Conservation (phyloP, 1,140 invertebrate species). For the Cylas formicarius region DNA sequence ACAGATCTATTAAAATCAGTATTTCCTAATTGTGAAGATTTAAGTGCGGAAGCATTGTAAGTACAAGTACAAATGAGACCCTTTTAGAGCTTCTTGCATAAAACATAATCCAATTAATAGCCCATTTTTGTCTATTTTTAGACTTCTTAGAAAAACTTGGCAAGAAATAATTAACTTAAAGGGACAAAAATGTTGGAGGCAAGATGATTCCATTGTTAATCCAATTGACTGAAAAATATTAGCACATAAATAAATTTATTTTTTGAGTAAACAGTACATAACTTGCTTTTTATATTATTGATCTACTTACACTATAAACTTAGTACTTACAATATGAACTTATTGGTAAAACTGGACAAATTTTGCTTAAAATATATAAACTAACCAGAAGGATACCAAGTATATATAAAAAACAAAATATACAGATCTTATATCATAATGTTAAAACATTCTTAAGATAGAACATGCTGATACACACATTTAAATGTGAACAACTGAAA, state of each 20-base stretch:
- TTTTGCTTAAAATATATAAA: conserved; percentile 4
- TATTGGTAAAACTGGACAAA: conserved; percentile 12
- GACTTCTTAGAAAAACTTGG: conserved; percentile 43
- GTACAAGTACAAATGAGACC: conserved; percentile 1
- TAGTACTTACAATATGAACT: conserved; percentile 13
- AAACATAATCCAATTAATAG: background rate
- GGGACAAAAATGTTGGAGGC: conserved; percentile 44
- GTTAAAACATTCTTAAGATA: background rate
- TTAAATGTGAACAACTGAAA: background rate
- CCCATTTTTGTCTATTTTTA: conserved; percentile 13
- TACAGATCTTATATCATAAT: conserved; percentile 13
- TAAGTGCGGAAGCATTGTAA: conserved; percentile 30
- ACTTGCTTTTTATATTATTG: conserved; percentile 10
- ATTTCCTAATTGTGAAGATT: conserved; percentile 41
- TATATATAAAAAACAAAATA: conserved; percentile 9
- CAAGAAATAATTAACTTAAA: conserved; percentile 45
- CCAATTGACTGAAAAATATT: conserved; percentile 15
- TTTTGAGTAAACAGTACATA: conserved; percentile 17
- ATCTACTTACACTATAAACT: conserved; percentile 9
- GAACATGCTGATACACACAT: background rate
- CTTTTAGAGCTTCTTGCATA: background rate
- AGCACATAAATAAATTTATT: conserved; percentile 18
- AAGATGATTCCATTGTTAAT: conserved; percentile 40
- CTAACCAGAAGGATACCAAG: conserved; percentile 1
- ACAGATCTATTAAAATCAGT: conserved; percentile 44